A percentile compares a stretch with the other conserved stretches of the same genome.
These are phyloP conservation scores for Elephantulus edwardii DNA, from an alignment of 2,113 vertebrate genomes.

Conservation along the genomic window DNA sequence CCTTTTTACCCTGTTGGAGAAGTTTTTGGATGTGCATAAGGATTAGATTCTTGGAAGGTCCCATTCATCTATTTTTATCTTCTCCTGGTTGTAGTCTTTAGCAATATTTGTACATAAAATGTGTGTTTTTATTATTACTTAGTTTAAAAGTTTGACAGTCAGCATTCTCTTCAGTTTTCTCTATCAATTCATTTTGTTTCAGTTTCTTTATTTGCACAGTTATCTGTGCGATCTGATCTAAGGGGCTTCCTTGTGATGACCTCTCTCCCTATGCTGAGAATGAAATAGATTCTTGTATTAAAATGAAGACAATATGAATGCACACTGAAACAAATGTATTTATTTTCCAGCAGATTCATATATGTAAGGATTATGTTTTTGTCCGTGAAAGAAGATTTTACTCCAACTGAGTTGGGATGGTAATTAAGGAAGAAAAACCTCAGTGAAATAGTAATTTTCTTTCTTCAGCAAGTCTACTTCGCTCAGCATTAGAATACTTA, in stretches of 20 bases:
- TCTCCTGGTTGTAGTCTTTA: neutral
- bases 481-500: slow-evolving; percentile 20
- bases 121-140: neutral
- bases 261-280: neutral
- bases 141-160: neutral
- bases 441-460: neutral
- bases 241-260: neutral
- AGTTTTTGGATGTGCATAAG: no score
- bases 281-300: neutral
- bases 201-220: neutral
- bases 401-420: neutral
- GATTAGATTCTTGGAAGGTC: no score
- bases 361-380: neutral
- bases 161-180: neutral
- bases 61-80: neutral
- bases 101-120: neutral
- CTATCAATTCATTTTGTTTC: neutral
- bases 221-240: neutral
- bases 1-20: no score
- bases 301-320: neutral
- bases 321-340: neutral
- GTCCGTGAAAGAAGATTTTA: neutral
- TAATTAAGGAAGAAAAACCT: neutral
- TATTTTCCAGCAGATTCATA: neutral
- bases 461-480: neutral